phyloP scores from a whole-genome alignment of 2,797 vertebrate genomes.

The Merluccius polli region DNA sequence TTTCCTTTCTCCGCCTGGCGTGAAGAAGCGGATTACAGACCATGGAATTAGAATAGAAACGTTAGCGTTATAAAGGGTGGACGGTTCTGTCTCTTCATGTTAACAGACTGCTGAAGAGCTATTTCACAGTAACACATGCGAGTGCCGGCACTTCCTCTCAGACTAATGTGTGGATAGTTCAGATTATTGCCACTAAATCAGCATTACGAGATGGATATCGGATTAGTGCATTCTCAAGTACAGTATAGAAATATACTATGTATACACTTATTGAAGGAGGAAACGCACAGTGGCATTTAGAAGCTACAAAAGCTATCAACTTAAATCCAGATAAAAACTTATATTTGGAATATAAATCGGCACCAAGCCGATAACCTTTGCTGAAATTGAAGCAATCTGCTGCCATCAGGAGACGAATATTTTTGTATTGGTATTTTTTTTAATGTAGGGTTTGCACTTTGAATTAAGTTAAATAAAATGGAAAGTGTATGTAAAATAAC shows the following conservation, averaged over 20 bases:
- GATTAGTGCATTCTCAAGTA: not conserved
- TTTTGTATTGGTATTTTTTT: not conserved
- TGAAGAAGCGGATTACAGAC: constrained; percentile 29
- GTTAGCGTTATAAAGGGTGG: constrained; percentile 32
- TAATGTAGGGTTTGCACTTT: not conserved
- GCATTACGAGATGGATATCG: not conserved
- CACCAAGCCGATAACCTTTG: not conserved
- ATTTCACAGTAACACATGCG: constrained; percentile 42
- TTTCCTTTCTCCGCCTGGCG: constrained; percentile 36
- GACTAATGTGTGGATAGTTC: not conserved
- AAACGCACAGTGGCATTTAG: not conserved
- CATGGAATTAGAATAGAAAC: constrained; percentile 38
- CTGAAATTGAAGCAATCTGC: not conserved
- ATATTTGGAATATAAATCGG: not conserved
- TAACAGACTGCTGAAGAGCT: constrained; percentile 47
- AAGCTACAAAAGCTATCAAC: not conserved
- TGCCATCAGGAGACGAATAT: not conserved
- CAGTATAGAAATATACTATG: not conserved
- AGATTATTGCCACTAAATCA: not conserved
- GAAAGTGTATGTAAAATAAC: not conserved
- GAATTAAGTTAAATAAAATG: not conserved
- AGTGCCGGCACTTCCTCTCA: constrained; percentile 3
- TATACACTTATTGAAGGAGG: not conserved
- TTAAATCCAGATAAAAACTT: not conserved
- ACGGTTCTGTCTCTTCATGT: constrained; percentile 49